Base-by-base conservation (phyloP, 2,113 vertebrate genomes). In the Cavia aperea region DNA sequence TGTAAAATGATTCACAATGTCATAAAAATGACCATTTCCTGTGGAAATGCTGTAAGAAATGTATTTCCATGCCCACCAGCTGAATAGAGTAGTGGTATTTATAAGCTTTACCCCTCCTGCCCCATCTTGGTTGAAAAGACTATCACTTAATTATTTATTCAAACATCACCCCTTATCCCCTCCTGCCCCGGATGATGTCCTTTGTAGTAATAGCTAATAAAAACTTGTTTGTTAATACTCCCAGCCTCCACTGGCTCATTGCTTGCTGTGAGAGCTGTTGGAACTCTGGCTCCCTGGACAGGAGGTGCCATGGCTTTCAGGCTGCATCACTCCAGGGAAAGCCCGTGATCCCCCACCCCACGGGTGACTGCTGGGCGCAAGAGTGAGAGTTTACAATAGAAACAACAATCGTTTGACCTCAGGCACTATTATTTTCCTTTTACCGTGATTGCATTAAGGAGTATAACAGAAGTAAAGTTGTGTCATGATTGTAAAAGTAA, bases 31-130 rank as follows among this genome's bases (percentile, higher is more conserved):
- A 98, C 98, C 98, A 98, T 99, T 99, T 99, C 99, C 99, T 99
- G 98, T 99, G 98, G 99, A 99, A 99, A 99, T 98, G 98, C 98
- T 98, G 97, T 97, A 95, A 97, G 97, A 97, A 97, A 96, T 93
- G 96, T 96, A 88, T 97, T 96, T 95, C 93, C 95, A 96, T 95
- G 94, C 81, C 88, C 95, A 96, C 95, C 93, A 94, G 85, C 90
- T 93, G 77, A 97, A 96, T 96, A 97, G 49, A 88, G 95, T 93
- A 95, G 91, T 73, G 81, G 88, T 58, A 90, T 96, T 91, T 56
- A 89, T 95, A 89, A 93, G 94, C 92, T 92, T 58, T 81, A 90
- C 93, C 62, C 82, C 95, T 75, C 8, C 72, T 10, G 4, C 70
- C 78, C 77, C 36, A 81, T 39, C 82, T 92, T 97, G 97, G 94